Conservation (phyloP, 2,797 vertebrate species). For the Ispidina picta region DNA sequence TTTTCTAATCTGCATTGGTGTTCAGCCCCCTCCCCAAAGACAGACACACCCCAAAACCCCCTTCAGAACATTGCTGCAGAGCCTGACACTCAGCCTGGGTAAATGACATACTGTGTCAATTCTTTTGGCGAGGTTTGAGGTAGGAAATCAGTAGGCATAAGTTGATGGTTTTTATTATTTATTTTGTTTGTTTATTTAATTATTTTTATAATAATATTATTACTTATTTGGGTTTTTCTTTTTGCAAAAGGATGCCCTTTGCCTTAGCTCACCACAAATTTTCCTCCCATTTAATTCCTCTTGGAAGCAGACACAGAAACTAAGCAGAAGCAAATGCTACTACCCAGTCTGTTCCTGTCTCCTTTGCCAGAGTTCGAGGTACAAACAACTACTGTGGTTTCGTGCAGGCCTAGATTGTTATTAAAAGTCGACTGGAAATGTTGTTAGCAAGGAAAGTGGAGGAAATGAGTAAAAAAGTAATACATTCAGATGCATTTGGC, state of each 20-base stretch:
- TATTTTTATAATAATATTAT: too few relatives aligned
- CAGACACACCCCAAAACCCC: background rate
- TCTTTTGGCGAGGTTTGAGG: background rate
- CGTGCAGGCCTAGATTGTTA: background rate
- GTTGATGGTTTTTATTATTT: background rate
- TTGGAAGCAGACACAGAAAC: background rate
- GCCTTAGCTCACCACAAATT: background rate
- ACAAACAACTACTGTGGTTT: background rate
- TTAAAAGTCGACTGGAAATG: constrained; percentile 43
- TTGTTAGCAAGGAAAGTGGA: constrained; percentile 37
- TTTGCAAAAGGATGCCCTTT: background rate
- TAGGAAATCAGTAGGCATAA: background rate
- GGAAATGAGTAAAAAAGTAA: constrained; percentile 59
- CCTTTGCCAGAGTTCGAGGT: background rate
- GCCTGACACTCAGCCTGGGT: background rate
- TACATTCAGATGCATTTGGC: constrained; percentile 49
- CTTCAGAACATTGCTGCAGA: background rate
- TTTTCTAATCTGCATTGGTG: background rate
- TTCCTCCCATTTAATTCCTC: background rate
- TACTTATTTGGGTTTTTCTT: background rate
- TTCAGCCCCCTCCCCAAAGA: accelerated
- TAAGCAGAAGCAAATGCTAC: background rate
- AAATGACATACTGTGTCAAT: background rate
- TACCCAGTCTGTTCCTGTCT: background rate
- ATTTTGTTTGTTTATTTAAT: background rate